Base-by-base conservation (phyloP, 2,113 vertebrate genomes). In the Perognathus longimembris region DNA sequence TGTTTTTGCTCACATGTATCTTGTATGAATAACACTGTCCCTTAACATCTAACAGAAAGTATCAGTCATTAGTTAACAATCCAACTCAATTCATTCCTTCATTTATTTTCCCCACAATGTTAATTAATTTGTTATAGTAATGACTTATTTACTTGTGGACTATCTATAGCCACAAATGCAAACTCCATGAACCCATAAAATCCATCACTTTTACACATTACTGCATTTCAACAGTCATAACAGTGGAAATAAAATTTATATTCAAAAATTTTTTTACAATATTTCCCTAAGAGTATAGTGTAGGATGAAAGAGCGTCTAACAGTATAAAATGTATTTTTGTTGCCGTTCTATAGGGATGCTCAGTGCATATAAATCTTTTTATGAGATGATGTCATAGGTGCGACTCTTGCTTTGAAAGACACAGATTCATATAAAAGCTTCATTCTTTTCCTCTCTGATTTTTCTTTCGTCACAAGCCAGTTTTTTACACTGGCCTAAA, bases 381-480 rank as follows among this genome's bases (percentile, higher is more conserved):
- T 76, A 28, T 80, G 50, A 91, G 12, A 14, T 42, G 17, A 42
- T 0, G 15, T 88, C 61, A 77, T 45, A 38, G 24, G 28, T 63
- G 64, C 34, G 21, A 64, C 50, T 85, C 8, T 54, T 36, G 38
- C 54, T 77, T n/a, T 63, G 34, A 50, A 89, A 20, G 6, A 38
- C 4, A 57, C 3, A 88, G n/a, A 91, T 40, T 70, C 50, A 54
- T 66, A n/a, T 17, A 54, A 45, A 74, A 18, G 34, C 84, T 90
- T 90, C 34, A 77, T 30, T 11, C 38, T 89, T 93, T 82, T 78
- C n/a, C 24, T 57, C 70, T 66, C 26, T 34, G 45, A 66, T 42
- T 70, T 3, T 28, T 66, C 32, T 30, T 84, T 80, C 36, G 93
- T 69, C 28, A 92, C 20, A 94, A 88, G 36, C 63, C 17, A 70